Percentiles rank a stretch among this genome's conserved stretches.
Conservation (phyloP, 2,797 vertebrate species). For the Xiphorhynchus erythropygius region DNA sequence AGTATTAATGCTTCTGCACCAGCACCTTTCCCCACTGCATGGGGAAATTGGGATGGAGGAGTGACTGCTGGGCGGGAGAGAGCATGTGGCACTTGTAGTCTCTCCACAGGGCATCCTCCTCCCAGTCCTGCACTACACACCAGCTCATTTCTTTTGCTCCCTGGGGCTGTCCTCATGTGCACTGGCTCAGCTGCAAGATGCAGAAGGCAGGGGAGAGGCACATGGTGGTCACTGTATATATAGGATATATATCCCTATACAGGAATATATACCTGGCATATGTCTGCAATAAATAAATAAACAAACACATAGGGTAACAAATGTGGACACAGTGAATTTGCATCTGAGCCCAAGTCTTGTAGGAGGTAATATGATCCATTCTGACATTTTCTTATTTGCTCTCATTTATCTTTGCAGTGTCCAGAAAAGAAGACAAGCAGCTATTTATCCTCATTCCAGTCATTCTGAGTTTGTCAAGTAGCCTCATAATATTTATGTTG, state of each 20-base stretch:
- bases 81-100: too few species aligned
- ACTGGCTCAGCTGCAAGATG: background rate
- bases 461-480: constrained; percentile 24
- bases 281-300: background rate
- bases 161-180: accelerated
- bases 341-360: background rate
- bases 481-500: constrained; percentile 18
- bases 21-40: background rate
- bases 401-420: constrained; percentile 21
- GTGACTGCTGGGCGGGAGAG: too few species aligned
- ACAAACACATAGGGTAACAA: background rate
- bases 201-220: background rate
- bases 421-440: constrained; percentile 21
- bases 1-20: background rate
- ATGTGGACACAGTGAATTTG: background rate
- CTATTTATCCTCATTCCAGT: constrained; percentile 46
- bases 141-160: background rate
- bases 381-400: background rate
- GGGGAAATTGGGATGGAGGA: too few species aligned
- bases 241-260: too few species aligned
- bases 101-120: background rate
- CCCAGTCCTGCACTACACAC: background rate
- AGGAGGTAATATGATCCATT: background rate
- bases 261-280: background rate
- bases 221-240: accelerated